Conservation (phyloP, 2,797 vertebrate species). For the Cuniculus paca region DNA sequence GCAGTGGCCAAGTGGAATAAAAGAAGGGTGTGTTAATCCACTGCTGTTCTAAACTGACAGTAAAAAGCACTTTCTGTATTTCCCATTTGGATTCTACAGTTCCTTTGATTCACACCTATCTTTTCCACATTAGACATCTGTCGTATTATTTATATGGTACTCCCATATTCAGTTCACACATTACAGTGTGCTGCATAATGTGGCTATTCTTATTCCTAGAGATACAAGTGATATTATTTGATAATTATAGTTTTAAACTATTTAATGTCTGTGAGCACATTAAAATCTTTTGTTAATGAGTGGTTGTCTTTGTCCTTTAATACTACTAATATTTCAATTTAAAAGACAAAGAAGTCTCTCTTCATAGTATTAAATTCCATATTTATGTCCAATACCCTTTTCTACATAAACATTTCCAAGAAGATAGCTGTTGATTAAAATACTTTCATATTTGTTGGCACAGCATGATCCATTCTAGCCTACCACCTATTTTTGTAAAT, state of each 20-base stretch:
- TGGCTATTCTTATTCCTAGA: constrained; percentile 75
- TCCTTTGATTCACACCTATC: constrained; percentile 87
- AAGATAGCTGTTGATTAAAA: not conserved
- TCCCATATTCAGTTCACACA: constrained; percentile 85
- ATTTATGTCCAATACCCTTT: not conserved
- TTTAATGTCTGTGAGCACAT: constrained; percentile 80
- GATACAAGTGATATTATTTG: constrained; percentile 77
- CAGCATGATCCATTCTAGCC: not conserved
- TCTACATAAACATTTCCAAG: not conserved
- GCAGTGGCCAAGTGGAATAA: constrained; percentile 82
- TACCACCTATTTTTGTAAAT: not conserved
- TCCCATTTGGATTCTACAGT: constrained; percentile 79
- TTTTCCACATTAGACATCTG: constrained; percentile 84
- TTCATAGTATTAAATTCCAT: not conserved
- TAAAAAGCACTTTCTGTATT: constrained; percentile 83
- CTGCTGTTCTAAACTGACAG: constrained; percentile 72
- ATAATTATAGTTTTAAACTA: constrained; percentile 82
- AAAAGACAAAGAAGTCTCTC: constrained; percentile 69
- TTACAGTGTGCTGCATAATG: constrained; percentile 81
- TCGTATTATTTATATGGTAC: constrained; percentile 83
- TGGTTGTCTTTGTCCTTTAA: constrained; percentile 84
- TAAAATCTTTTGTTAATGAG: constrained; percentile 81
- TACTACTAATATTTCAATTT: constrained; percentile 82
- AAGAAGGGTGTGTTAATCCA: constrained; percentile 86
- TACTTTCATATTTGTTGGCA: not conserved